Percentiles rank a stretch among this genome's conserved stretches.
Evolutionary conservation across 53 echinoderm and acorn worm species (phyloP).

Genomic region (Crossaster papposus): DNA sequence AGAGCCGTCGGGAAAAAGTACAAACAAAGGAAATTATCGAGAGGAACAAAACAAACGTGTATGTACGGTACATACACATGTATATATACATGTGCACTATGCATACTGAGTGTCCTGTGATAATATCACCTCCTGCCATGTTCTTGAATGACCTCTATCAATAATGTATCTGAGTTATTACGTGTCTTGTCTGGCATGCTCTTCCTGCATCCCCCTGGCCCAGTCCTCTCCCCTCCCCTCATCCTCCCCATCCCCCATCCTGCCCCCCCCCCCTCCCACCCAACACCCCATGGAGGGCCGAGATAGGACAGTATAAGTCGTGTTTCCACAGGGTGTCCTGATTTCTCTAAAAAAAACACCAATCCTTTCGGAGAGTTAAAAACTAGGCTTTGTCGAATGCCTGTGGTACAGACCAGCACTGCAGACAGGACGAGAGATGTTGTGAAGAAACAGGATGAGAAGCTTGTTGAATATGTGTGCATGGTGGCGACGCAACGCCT

Average conservation of each 20-base stretch:
- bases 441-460: neutral
- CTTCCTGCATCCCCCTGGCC: neutral
- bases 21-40: too few relatives aligned
- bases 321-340: neutral
- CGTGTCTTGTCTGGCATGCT: neutral
- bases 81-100: too few relatives aligned
- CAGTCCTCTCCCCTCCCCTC: too few relatives aligned
- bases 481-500: neutral
- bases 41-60: too few relatives aligned
- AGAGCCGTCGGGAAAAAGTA: too few relatives aligned
- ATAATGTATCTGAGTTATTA: neutral
- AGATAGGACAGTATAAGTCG: neutral
- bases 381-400: constrained; percentile 11
- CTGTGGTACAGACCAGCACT: neutral
- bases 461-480: constrained; percentile 5
- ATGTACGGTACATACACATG: too few relatives aligned
- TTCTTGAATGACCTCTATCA: neutral
- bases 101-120: neutral
- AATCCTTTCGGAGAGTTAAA: neutral
- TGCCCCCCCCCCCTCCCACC: too few relatives aligned
- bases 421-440: neutral
- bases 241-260: too few relatives aligned
- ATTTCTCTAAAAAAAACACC: neutral
- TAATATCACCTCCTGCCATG: neutral
- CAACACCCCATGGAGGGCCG: neutral